Conservation (phyloP, 2,113 vertebrate genomes). For the Poeciliopsis prolifica region DNA sequence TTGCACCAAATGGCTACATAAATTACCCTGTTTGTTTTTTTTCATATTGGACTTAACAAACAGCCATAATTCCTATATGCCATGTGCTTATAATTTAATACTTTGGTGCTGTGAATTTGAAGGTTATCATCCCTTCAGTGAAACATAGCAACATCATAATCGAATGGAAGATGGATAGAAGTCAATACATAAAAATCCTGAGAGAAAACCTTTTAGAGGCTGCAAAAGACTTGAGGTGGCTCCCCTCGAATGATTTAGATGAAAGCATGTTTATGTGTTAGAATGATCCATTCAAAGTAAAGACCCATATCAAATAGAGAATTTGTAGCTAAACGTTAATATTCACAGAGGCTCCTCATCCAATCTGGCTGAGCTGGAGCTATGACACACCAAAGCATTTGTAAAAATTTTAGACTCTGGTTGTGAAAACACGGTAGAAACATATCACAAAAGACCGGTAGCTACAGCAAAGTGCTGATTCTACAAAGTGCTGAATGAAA, state of each 20-base stretch:
- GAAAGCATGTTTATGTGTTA: neutral
- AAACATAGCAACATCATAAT: neutral
- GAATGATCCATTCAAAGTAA: neutral
- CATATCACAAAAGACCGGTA: neutral
- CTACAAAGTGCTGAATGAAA: no score
- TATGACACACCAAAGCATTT: neutral
- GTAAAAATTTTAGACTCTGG: neutral
- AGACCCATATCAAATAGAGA: neutral
- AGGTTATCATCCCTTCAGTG: neutral
- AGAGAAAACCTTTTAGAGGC: neutral
- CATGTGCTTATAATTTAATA: neutral
- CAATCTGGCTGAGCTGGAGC: neutral
- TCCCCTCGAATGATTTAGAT: neutral
- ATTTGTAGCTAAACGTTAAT: neutral
- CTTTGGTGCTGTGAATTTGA: neutral
- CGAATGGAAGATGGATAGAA: neutral
- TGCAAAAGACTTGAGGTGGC: no score
- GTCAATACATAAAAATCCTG: neutral
- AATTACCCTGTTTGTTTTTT: neutral
- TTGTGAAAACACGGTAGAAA: neutral
- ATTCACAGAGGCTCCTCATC: neutral
- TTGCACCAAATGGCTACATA: neutral
- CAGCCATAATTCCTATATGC: neutral
- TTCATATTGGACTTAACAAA: neutral
- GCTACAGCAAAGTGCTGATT: neutral